Conservation (phyloP, 2,113 vertebrate genomes). For the Andinoacara biseriatus region DNA sequence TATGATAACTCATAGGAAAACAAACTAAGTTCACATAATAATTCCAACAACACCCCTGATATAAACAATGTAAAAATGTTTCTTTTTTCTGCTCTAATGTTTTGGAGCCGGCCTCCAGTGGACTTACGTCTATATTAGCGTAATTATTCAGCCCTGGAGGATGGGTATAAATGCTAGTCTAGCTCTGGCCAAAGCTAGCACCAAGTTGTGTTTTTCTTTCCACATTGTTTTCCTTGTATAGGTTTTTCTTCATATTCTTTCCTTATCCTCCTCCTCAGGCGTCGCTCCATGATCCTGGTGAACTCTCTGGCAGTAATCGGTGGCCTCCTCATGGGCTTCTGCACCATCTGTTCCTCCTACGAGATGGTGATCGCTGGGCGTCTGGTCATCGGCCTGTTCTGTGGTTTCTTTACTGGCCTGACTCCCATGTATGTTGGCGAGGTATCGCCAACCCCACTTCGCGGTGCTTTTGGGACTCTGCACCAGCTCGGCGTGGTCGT, state of each 20-base stretch:
- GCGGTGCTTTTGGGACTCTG: constrained; percentile 93
- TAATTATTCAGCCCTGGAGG: not conserved
- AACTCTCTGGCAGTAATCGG: constrained; percentile 86
- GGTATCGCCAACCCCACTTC: constrained; percentile 88
- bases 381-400: constrained; percentile 90
- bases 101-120: not conserved
- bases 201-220: not conserved
- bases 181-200: not conserved
- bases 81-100: rapidly evolving
- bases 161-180: not conserved
- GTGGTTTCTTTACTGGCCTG: constrained; percentile 92
- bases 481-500: constrained; percentile 96
- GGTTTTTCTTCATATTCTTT: not conserved
- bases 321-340: constrained; percentile 89
- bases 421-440: constrained; percentile 98
- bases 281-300: constrained; percentile 93
- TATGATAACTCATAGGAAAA: too few relatives aligned
- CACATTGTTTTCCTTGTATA: not conserved
- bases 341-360: constrained; percentile 83
- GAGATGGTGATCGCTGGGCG: constrained; percentile 95
- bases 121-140: not conserved
- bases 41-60: too few relatives aligned
- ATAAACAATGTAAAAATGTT: not conserved
- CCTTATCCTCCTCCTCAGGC: constrained; percentile 73
- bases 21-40: too few relatives aligned